Conservation (phyloP, 2,797 vertebrate species). For the Betta splendens region DNA sequence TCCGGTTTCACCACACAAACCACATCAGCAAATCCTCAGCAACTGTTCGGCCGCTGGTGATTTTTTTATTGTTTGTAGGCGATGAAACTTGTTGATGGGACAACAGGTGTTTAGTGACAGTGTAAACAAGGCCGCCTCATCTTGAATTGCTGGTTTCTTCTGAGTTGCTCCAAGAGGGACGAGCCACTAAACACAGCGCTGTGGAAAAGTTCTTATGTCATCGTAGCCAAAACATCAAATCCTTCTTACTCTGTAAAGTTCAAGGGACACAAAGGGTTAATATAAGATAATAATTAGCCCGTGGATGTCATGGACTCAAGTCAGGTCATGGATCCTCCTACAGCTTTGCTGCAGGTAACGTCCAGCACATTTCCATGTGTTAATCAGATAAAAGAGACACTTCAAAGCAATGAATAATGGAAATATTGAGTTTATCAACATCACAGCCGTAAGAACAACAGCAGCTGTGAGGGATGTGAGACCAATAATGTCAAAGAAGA, state of each 20-base stretch:
- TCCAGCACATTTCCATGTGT: neutral
- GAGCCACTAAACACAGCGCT: neutral
- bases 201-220: constrained; percentile 9
- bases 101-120: constrained; percentile 75
- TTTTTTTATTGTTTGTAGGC: constrained; percentile 14
- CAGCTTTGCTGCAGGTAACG: constrained; percentile 2
- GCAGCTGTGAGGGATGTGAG: too few species aligned
- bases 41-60: constrained; percentile 12
- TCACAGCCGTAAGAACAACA: neutral
- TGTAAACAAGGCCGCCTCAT: constrained; percentile 66
- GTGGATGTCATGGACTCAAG: constrained; percentile 2
- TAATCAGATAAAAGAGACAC: neutral
- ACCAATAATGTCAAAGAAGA: too few species aligned
- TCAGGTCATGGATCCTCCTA: constrained; percentile 12
- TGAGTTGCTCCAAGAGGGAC: constrained; percentile 13
- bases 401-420: neutral
- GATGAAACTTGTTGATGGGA: constrained; percentile 69
- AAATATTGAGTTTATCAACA: neutral
- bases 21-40: constrained; percentile 30
- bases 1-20: constrained; percentile 1
- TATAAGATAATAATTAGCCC: neutral
- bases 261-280: constrained; percentile 9
- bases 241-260: constrained; percentile 1
- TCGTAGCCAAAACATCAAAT: constrained; percentile 28
- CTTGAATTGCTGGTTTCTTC: constrained; percentile 54